Evolutionary conservation across 2,888 invertebrate species (phyloP).

Genomic region (Drosophila phalerata): DNA sequence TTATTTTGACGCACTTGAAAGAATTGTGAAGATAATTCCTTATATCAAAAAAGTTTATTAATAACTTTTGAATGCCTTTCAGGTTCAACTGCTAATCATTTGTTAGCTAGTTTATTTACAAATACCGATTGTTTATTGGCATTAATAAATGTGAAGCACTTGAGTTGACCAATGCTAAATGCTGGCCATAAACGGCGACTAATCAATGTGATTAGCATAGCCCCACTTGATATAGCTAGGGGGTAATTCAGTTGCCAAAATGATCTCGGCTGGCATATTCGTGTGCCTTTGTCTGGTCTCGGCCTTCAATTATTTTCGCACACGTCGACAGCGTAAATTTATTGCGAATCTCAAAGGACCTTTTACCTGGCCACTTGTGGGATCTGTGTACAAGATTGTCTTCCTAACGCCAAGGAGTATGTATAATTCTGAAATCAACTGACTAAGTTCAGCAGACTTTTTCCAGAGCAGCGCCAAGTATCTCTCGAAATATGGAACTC

Average conservation of each 20-base stretch:
- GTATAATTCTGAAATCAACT: neutral
- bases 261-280: constrained; percentile 66
- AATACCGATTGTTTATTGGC: constrained; percentile 10
- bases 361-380: constrained; percentile 60
- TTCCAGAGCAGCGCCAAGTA: constrained; percentile 58
- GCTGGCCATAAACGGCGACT: constrained; percentile 25
- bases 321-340: constrained; percentile 57
- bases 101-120: neutral
- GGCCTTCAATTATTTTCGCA: constrained; percentile 63
- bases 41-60: constrained; percentile 1
- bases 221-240: constrained; percentile 4
- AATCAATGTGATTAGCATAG: constrained; percentile 23
- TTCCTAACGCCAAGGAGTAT: constrained; percentile 62
- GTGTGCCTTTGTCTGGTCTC: constrained; percentile 69
- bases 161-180: constrained; percentile 21
- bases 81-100: neutral
- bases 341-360: constrained; percentile 67
- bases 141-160: constrained; percentile 29
- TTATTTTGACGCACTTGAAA: neutral
- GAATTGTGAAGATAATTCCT: neutral
- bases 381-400: constrained; percentile 62
- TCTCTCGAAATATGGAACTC: constrained; percentile 53
- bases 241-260: constrained; percentile 52
- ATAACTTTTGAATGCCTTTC: constrained; percentile 10
- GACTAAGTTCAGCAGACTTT: constrained; percentile 49